phyloP scores from a whole-genome alignment of 2,797 vertebrate species.

The Mallotus villosus region DNA sequence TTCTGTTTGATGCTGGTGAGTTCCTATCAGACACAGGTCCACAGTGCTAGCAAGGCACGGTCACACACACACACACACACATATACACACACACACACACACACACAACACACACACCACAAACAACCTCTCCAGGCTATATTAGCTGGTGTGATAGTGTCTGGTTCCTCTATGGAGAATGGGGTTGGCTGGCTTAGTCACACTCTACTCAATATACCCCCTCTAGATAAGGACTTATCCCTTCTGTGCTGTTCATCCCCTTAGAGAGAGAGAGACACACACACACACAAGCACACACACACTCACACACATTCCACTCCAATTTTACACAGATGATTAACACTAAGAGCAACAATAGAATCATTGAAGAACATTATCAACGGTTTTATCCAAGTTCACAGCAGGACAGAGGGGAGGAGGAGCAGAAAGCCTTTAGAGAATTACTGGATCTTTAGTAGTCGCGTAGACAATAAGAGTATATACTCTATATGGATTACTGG shows the following conservation, averaged over 20 bases:
- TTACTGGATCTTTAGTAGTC: background rate
- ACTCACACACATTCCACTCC: background rate
- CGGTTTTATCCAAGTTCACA: constrained; percentile 6
- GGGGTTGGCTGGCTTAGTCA: constrained; percentile 4
- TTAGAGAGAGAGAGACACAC: constrained; percentile 8
- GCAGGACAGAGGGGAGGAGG: background rate
- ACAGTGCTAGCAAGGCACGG: too few species aligned
- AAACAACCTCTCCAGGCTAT: too few species aligned
- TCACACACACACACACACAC: too few species aligned
- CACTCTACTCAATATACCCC: constrained; percentile 1
- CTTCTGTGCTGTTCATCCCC: background rate
- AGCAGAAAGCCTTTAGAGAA: background rate
- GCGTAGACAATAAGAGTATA: too few species aligned
- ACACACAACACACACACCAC: too few species aligned
- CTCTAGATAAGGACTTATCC: constrained; percentile 4
- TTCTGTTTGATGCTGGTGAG: constrained; percentile 16
- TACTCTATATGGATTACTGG: too few species aligned
- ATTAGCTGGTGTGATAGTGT: background rate
- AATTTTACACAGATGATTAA: background rate
- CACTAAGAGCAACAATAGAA: background rate
- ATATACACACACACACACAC: too few species aligned
- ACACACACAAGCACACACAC: constrained; percentile 7
- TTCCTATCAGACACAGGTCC: constrained; percentile 9
- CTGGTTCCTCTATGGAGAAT: background rate
- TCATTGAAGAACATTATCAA: background rate